Evolutionary conservation across 2,113 vertebrate genomes (phyloP).

Genomic region (Empidonax alnorum): DNA sequence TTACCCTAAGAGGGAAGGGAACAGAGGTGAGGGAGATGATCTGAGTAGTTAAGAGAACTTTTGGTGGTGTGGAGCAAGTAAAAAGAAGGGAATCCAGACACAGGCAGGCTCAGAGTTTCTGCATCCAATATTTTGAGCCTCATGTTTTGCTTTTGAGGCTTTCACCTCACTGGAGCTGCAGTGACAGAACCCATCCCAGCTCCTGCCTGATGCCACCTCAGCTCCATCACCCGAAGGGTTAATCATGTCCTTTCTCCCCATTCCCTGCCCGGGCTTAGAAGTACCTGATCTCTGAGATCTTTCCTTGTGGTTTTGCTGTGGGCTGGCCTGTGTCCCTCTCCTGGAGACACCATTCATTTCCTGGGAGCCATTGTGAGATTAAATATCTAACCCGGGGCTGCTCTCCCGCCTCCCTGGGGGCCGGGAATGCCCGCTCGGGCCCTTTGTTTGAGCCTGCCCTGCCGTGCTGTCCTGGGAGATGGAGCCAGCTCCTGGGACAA

Average conservation of each 20-base stretch:
- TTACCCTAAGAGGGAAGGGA: not conserved
- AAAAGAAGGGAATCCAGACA: not conserved
- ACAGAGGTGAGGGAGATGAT: not conserved
- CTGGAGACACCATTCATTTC: constrained; percentile 49
- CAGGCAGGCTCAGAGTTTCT: not conserved
- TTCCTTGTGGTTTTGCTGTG: constrained; percentile 50
- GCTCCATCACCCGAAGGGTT: not conserved
- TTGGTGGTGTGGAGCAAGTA: not conserved
- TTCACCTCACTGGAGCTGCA: not conserved
- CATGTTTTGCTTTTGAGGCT: not conserved
- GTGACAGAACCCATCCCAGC: not conserved
- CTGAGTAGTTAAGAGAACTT: not conserved
- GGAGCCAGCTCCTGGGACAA: constrained; percentile 56
- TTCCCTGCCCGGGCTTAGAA: not conserved
- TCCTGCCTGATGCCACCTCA: not conserved
- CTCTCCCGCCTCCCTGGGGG: not conserved
- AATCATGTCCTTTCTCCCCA: not conserved
- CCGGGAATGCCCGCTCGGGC: not conserved
- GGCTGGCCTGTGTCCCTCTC: not conserved
- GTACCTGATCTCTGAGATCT: not conserved
- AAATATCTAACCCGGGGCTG: constrained; percentile 33
- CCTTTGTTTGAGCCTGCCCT: constrained; percentile 70
- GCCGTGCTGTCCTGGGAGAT: constrained; percentile 56
- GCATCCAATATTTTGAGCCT: not conserved
- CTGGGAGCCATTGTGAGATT: constrained; percentile 57